These are phyloP conservation scores for Oreochromis niloticus DNA, from an alignment of 2,113 vertebrate genomes.

Conservation along the genomic window DNA sequence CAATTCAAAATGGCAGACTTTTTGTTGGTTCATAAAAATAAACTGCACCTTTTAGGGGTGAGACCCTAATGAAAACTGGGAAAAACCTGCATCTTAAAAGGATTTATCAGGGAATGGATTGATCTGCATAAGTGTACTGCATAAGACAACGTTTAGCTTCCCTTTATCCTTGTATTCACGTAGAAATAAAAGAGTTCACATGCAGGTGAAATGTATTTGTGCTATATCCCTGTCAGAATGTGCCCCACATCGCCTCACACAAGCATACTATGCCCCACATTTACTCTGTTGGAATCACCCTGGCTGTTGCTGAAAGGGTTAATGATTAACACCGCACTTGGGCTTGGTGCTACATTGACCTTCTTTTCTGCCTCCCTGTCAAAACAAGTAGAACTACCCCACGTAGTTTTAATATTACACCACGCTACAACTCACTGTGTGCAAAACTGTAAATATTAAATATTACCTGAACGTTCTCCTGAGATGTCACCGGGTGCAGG, in stretches of 20 bases:
- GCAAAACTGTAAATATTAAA: not conserved
- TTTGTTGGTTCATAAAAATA: too few species aligned
- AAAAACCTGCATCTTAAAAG: not conserved
- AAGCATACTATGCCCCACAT: not conserved
- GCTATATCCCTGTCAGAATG: not conserved
- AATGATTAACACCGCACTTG: not conserved
- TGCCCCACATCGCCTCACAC: not conserved
- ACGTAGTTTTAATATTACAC: not conserved
- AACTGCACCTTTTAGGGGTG: too few species aligned
- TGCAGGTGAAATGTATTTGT: not conserved
- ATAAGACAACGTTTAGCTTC: not conserved
- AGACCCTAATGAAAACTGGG: not conserved
- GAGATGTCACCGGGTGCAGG: not conserved
- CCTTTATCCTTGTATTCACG: not conserved
- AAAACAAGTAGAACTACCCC: not conserved
- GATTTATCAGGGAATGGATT: not conserved
- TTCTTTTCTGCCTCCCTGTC: not conserved
- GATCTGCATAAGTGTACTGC: not conserved
- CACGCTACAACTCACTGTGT: not conserved
- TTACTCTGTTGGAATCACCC: not conserved
- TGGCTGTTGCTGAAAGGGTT: not conserved
- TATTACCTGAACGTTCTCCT: slow-evolving; percentile 37
- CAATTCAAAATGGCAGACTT: too few species aligned
- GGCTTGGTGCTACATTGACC: not conserved
- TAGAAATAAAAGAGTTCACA: too few species aligned